These are phyloP conservation scores for Gnathonemus echidnorhynchus DNA, from an alignment of 2,113 vertebrate species.

Conservation along the genomic window DNA sequence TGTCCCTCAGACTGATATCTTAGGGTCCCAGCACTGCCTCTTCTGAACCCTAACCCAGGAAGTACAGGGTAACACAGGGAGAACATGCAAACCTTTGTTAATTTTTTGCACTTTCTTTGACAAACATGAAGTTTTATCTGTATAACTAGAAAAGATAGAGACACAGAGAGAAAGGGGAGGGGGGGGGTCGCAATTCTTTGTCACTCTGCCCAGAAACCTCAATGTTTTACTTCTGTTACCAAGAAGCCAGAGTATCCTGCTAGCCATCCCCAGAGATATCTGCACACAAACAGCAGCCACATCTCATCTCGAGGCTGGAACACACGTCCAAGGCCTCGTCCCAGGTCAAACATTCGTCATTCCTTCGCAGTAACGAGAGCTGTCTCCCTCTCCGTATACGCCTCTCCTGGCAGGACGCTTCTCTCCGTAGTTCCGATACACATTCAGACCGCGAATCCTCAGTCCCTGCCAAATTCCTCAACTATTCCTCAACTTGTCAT, in stretches of 20 bases:
- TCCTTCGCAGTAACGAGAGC: not conserved
- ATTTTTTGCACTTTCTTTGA: not conserved
- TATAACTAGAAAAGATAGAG: not conserved
- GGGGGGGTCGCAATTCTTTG: not conserved
- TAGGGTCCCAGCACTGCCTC: not conserved
- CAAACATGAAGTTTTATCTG: not conserved
- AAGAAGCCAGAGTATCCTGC: not conserved
- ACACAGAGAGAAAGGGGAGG: not conserved
- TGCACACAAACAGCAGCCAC: not conserved
- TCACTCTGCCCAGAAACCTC: not conserved
- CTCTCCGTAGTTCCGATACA: not conserved
- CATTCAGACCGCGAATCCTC: not conserved
- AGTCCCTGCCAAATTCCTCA: not conserved
- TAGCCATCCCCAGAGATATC: not conserved
- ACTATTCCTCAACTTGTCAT: not conserved
- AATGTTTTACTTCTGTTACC: not conserved
- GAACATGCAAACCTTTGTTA: not conserved
- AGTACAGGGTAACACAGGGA: not conserved
- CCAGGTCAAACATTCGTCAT: not conserved
- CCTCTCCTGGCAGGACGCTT: not conserved
- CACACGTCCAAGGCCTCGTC: not conserved
- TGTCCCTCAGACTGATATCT: not conserved
- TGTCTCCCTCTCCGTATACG: not conserved
- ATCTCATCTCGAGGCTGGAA: not conserved
- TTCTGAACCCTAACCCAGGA: not conserved